Conservation (phyloP, 1,140 invertebrate genomes). For the Nymphalis io region DNA sequence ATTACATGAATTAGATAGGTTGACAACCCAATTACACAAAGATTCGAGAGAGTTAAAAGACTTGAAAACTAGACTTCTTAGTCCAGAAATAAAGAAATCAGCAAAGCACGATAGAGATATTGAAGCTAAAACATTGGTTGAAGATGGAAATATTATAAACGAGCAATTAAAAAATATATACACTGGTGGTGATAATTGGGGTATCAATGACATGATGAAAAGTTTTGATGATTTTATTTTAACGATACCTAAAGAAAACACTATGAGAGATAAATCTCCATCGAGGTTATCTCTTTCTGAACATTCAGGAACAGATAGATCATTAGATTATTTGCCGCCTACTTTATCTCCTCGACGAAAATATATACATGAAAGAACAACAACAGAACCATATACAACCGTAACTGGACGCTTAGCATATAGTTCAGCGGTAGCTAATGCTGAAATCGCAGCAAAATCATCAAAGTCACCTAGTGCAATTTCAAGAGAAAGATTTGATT, state of each 20-base stretch:
- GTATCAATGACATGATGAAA: constrained; percentile 84
- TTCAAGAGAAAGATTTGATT: constrained; percentile 77
- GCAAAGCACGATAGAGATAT: constrained; percentile 77
- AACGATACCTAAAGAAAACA: constrained; percentile 65
- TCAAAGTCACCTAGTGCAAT: constrained; percentile 77
- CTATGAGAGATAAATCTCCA: constrained; percentile 79
- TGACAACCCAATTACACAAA: constrained; percentile 88
- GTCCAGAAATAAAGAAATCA: constrained; percentile 76
- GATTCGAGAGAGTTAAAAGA: constrained; percentile 90
- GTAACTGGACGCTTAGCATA: constrained; percentile 82
- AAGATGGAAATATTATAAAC: constrained; percentile 85
- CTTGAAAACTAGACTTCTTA: constrained; percentile 86
- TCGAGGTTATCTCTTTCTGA: constrained; percentile 82
- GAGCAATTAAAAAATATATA: constrained; percentile 86
- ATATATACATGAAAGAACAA: constrained; percentile 78
- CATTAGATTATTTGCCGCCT: constrained; percentile 78
- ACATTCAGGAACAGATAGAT: constrained; percentile 78
- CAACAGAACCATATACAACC: constrained; percentile 82
- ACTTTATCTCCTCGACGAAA: constrained; percentile 81
- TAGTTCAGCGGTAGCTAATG: constrained; percentile 82
- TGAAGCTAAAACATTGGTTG: constrained; percentile 82
- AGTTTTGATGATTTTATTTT: constrained; percentile 82
- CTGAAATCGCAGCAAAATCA: constrained; percentile 78
- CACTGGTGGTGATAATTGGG: constrained; percentile 86
- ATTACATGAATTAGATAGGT: constrained; percentile 88